Percentiles rank a stretch among this genome's conserved stretches.
phyloP scores from a whole-genome alignment of 2,113 vertebrate genomes.

The Columba janthina region DNA sequence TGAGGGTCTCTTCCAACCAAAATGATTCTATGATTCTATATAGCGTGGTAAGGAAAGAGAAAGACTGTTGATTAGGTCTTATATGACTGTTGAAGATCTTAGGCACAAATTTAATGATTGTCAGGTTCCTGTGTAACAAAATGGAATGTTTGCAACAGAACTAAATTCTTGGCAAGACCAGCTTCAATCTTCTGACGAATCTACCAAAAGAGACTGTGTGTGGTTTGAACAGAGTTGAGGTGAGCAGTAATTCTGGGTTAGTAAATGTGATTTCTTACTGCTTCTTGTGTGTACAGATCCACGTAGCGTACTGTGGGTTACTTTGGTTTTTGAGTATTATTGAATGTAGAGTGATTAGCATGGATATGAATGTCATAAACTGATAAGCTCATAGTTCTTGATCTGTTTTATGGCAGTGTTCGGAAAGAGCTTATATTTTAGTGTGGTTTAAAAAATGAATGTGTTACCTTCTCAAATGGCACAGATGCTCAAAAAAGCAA shows the following conservation, averaged over 20 bases:
- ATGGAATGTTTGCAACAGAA: neutral
- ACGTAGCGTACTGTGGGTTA: neutral
- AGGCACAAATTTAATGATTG: neutral
- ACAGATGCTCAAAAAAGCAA: neutral
- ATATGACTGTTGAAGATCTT: neutral
- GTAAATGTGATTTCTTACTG: neutral
- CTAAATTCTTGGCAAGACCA: neutral
- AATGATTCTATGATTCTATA: no score
- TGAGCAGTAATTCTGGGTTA: neutral
- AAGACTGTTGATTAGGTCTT: neutral
- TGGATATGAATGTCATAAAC: neutral
- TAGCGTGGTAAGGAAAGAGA: neutral
- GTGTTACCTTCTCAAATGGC: neutral
- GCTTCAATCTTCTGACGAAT: neutral
- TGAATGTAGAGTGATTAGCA: neutral
- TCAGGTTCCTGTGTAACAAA: neutral
- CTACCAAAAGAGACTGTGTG: accelerated
- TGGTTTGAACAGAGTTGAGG: neutral
- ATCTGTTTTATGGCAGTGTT: neutral
- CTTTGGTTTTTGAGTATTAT: neutral
- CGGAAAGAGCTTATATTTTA: neutral
- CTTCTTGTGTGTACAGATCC: accelerated
- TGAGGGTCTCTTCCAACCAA: no score
- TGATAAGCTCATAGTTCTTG: neutral
- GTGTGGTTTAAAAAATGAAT: neutral